These are phyloP conservation scores for Strix occidentalis DNA, from an alignment of 2,797 vertebrate genomes.

Conservation along the genomic window DNA sequence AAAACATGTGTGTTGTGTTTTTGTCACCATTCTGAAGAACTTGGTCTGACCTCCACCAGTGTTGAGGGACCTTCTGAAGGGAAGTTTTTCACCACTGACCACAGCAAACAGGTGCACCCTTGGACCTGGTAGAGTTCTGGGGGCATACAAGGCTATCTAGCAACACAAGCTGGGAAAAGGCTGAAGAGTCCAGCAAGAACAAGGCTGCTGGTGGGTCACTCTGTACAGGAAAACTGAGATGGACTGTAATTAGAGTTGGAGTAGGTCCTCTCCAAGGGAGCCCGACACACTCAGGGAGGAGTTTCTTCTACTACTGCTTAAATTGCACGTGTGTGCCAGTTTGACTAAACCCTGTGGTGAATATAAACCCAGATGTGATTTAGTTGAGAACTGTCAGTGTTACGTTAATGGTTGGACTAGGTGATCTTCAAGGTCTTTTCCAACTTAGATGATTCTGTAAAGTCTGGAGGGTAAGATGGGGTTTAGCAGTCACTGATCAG, in stretches of 20 bases:
- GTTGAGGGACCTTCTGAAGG: background rate
- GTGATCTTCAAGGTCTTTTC: no score
- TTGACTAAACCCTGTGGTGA: background rate
- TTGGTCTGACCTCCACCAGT: background rate
- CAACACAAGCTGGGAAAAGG: background rate
- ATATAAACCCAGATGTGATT: background rate
- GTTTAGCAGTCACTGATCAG: background rate
- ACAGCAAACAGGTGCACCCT: background rate
- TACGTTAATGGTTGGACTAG: no score
- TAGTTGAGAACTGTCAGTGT: no score
- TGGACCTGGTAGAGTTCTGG: background rate
- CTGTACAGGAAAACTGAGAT: background rate
- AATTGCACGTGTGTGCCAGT: accelerated
- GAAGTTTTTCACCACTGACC: background rate
- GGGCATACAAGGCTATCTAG: background rate
- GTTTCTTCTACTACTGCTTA: background rate
- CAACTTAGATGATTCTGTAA: background rate
- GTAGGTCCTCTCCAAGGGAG: background rate
- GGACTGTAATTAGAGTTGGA: background rate
- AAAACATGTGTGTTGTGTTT: accelerated
- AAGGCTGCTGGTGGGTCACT: background rate
- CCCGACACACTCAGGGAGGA: background rate
- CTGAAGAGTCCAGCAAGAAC: background rate
- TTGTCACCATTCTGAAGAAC: background rate
- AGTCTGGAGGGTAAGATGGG: background rate